Conservation (phyloP, 92 coral and sea anemone species). For the Heliopora coerulea region DNA sequence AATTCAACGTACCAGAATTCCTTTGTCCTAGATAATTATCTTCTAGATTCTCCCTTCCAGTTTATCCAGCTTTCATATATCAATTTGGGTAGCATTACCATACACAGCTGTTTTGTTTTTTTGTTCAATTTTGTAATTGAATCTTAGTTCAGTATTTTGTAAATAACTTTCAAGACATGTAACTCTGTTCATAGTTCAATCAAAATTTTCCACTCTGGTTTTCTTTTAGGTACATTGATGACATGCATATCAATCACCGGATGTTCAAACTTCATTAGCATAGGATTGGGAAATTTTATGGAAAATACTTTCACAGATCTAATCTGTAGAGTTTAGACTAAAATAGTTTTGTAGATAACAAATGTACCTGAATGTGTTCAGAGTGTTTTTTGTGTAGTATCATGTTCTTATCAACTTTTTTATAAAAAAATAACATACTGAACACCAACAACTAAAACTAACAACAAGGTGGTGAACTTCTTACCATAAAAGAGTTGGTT, state of each 20-base stretch:
- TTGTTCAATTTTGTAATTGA: too few relatives aligned
- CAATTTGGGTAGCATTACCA: too few relatives aligned
- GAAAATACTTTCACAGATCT: neutral
- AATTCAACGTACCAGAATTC: too few relatives aligned
- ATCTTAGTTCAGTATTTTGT: too few relatives aligned
- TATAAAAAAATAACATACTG: neutral
- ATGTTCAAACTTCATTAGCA: conserved; percentile 86
- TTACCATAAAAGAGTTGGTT: neutral
- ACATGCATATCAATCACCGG: conserved; percentile 95
- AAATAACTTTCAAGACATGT: too few relatives aligned
- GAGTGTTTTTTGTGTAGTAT: conserved; percentile 45
- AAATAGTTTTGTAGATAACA: neutral
- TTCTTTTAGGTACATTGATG: conserved; percentile 80
- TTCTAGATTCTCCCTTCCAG: too few relatives aligned
- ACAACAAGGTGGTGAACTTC: neutral
- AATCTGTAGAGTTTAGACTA: neutral
- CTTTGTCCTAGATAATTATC: too few relatives aligned
- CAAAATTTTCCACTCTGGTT: too few relatives aligned
- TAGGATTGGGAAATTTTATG: neutral
- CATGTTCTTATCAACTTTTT: conserved; percentile 49
- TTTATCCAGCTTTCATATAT: too few relatives aligned
- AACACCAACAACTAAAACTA: neutral
- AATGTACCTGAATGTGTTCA: neutral
- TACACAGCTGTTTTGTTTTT: too few relatives aligned
- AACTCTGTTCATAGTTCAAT: too few relatives aligned